These are phyloP conservation scores for Eupeodes luniger DNA, from an alignment of 2,888 invertebrate genomes.

Conservation along the genomic window DNA sequence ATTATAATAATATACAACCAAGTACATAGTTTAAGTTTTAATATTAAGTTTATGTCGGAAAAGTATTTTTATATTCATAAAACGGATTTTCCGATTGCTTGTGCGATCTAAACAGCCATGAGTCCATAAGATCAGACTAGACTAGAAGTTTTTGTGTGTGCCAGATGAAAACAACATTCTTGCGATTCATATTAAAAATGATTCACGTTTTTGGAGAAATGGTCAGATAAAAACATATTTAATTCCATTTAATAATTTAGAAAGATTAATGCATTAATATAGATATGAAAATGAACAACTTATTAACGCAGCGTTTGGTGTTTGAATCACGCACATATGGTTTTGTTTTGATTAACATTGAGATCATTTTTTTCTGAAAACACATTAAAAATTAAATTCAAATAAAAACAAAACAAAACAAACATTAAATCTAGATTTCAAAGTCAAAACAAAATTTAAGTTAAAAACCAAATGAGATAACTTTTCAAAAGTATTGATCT, in stretches of 20 bases:
- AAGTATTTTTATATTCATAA: conserved; percentile 52
- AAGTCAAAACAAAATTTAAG: too few relatives aligned
- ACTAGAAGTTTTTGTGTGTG: background rate
- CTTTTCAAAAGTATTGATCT: too few relatives aligned
- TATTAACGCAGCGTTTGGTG: background rate
- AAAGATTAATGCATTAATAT: background rate
- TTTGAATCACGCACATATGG: background rate
- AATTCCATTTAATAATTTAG: background rate
- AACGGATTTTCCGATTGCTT: conserved; percentile 53
- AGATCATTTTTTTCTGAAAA: too few relatives aligned
- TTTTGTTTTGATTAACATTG: too few relatives aligned
- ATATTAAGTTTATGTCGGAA: conserved; percentile 40
- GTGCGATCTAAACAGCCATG: conserved; percentile 52
- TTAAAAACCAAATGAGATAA: too few relatives aligned
- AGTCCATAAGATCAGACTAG: background rate
- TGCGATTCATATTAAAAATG: background rate
- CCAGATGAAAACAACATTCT: background rate
- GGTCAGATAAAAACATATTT: background rate
- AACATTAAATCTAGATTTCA: too few relatives aligned
- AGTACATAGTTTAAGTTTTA: conserved; percentile 5
- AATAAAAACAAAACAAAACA: too few relatives aligned
- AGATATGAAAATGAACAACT: background rate
- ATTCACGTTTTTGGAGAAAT: background rate
- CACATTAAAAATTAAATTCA: too few relatives aligned
- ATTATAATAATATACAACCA: conserved; percentile 43